Conservation (phyloP, 2,113 vertebrate species). For the Ctenomys sociabilis region DNA sequence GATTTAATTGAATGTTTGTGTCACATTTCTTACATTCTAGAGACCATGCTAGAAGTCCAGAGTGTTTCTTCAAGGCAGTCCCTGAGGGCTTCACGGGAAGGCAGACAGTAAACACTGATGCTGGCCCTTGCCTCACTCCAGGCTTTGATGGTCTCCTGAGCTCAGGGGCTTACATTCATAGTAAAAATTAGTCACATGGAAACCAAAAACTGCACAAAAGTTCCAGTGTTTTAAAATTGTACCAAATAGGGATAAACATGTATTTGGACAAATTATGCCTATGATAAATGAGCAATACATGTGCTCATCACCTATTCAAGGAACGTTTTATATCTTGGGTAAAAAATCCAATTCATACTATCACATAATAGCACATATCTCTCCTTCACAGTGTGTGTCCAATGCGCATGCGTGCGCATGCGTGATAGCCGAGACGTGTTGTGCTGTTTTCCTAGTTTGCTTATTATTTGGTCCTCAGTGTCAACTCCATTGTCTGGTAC, state of each 20-base stretch:
- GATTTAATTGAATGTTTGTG: background rate
- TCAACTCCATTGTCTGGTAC: background rate
- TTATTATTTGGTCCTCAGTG: background rate
- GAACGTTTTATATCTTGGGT: background rate
- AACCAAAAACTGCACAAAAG: background rate
- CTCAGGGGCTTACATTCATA: background rate
- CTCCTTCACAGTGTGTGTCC: background rate
- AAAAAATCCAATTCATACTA: background rate
- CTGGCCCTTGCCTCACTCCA: background rate
- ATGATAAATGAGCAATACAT: background rate
- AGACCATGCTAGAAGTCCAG: background rate
- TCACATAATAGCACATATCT: background rate
- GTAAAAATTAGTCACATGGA: background rate
- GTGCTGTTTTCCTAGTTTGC: background rate
- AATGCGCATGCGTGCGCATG: too few species aligned
- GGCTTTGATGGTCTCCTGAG: background rate
- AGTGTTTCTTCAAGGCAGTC: background rate
- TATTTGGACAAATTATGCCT: background rate
- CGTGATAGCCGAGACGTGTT: background rate
- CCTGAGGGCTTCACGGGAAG: background rate
- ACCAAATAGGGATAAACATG: background rate
- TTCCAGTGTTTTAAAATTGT: background rate
- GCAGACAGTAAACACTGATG: background rate
- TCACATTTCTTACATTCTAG: background rate
- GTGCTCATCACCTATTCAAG: background rate